phyloP scores from a whole-genome alignment of 2,888 invertebrate species.

The Oscheius sp. region DNA sequence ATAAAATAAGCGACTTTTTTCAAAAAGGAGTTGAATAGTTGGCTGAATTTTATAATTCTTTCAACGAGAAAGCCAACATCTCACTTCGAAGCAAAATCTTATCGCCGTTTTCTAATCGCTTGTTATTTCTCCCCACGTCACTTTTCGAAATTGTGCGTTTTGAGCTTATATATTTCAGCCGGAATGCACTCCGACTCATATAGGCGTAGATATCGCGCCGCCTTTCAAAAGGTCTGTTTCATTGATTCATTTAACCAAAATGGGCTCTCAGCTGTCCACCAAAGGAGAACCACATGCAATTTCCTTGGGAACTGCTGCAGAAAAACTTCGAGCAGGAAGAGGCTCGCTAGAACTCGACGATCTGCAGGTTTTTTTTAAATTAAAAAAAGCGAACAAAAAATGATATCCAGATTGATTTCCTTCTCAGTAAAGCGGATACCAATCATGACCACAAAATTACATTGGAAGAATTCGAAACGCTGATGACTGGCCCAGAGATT shows the following conservation, averaged over 20 bases:
- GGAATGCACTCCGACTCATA: constrained; percentile 28
- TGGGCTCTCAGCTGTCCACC: constrained; percentile 9
- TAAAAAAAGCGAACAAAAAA: neutral
- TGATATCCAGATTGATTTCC: constrained; percentile 29
- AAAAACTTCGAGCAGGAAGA: neutral
- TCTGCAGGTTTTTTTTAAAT: constrained; percentile 11
- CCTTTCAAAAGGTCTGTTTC: constrained; percentile 15
- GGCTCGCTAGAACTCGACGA: constrained; percentile 11
- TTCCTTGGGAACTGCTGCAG: neutral
- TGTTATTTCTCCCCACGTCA: neutral
- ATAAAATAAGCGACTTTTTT: too few species aligned
- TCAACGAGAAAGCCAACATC: too few species aligned
- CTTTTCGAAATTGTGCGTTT: neutral
- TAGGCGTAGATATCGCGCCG: constrained; percentile 5
- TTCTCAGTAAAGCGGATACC: constrained; percentile 40
- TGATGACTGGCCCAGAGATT: constrained; percentile 41
- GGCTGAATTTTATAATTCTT: too few species aligned
- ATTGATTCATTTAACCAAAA: neutral
- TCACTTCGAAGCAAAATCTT: too few species aligned
- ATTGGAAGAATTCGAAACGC: constrained; percentile 44
- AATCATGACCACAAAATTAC: constrained; percentile 43
- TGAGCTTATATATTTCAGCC: neutral
- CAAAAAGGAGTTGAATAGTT: too few species aligned
- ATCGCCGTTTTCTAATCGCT: too few species aligned
- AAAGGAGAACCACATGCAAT: constrained; percentile 17